Percentiles rank a stretch among this genome's conserved stretches.
These are phyloP conservation scores for Bilobella aurantiaca DNA, from an alignment of 1,140 invertebrate genomes.

Conservation along the genomic window DNA sequence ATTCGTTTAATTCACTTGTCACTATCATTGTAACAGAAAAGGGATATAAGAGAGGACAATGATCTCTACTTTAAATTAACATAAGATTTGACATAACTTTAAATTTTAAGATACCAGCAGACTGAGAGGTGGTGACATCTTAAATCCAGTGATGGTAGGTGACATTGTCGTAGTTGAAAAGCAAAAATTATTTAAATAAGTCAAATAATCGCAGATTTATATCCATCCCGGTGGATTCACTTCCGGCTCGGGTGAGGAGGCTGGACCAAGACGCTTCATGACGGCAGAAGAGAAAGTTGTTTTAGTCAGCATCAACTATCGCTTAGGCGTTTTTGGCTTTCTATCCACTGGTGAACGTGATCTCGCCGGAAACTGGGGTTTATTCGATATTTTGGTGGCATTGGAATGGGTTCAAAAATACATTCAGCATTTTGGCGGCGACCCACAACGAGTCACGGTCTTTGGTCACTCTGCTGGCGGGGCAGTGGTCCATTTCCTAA, in stretches of 20 bases:
- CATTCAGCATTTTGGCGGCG: conserved; percentile 6
- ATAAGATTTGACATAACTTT: too few relatives aligned
- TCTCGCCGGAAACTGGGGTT: not conserved
- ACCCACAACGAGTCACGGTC: not conserved
- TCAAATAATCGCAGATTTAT: not conserved
- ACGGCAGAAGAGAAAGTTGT: conserved; percentile 2
- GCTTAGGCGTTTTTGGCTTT: not conserved
- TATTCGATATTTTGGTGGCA: not conserved
- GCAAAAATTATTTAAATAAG: too few relatives aligned
- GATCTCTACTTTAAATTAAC: too few relatives aligned
- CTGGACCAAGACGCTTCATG: not conserved
- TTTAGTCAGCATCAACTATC: not conserved
- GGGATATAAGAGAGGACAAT: too few relatives aligned
- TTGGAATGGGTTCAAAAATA: conserved; percentile 5
- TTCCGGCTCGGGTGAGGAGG: not conserved
- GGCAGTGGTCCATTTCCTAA: not conserved
- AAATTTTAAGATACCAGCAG: not conserved
- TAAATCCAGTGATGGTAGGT: not conserved
- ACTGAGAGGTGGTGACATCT: not conserved
- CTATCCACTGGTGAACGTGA: conserved; percentile 4
- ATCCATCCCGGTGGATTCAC: not conserved
- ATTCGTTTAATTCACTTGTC: too few relatives aligned
- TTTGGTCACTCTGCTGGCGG: conserved; percentile 7
- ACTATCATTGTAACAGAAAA: too few relatives aligned
- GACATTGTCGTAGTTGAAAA: not conserved